Evolutionary conservation across 2,113 vertebrate genomes (phyloP).

Genomic region (Stegastes partitus): DNA sequence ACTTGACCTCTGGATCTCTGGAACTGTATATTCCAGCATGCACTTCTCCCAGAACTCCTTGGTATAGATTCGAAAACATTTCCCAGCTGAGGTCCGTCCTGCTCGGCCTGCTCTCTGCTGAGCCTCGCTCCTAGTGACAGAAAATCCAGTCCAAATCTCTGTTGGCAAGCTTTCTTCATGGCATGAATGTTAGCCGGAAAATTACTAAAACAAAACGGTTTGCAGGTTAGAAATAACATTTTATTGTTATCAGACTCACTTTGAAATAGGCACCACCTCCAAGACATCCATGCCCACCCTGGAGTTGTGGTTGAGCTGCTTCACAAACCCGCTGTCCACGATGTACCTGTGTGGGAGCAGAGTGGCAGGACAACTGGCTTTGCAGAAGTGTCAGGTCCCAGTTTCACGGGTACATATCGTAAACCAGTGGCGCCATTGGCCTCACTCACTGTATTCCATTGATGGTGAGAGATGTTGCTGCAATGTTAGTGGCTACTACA

Average conservation of each 20-base stretch:
- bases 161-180: background rate
- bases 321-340: constrained; percentile 97
- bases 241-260: constrained; percentile 85
- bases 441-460: constrained; percentile 91
- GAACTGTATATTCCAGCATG: constrained; percentile 95
- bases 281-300: constrained; percentile 94
- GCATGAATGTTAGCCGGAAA: background rate
- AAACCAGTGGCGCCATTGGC: background rate
- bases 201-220: background rate
- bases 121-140: constrained; percentile 90
- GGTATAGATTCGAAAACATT: constrained; percentile 92
- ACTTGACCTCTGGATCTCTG: constrained; percentile 95
- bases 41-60: constrained; percentile 94
- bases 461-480: constrained; percentile 96
- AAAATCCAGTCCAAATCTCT: constrained; percentile 17
- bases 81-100: constrained; percentile 92
- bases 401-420: background rate
- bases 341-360: constrained; percentile 87
- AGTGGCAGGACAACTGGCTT: background rate
- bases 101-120: constrained; percentile 93
- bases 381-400: background rate
- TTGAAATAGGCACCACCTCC: constrained; percentile 97
- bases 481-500: constrained; percentile 96
- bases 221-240: background rate
- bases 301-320: constrained; percentile 96